Percentiles rank a stretch among this genome's conserved stretches.
Evolutionary conservation across 2,888 invertebrate genomes (phyloP).

Genomic region (Venusia cambrica): DNA sequence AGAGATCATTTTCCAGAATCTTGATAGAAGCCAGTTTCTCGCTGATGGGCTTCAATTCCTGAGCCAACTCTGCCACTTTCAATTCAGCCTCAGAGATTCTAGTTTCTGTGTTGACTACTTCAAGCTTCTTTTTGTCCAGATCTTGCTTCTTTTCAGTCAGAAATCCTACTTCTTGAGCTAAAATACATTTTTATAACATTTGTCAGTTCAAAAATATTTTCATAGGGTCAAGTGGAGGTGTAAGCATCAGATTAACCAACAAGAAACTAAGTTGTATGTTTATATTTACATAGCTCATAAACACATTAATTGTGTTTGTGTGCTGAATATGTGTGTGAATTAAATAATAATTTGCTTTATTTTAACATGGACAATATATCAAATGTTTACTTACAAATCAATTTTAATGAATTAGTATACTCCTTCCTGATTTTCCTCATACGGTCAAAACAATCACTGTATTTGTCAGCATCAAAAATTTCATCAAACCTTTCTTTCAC

Average conservation of each 20-base stretch:
- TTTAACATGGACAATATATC: neutral
- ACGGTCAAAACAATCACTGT: slow-evolving; percentile 92
- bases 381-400: slow-evolving; percentile 65
- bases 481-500: slow-evolving; percentile 98
- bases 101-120: slow-evolving; percentile 81
- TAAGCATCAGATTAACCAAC: too few species aligned
- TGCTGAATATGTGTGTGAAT: too few species aligned
- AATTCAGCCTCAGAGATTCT: slow-evolving; percentile 81
- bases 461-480: slow-evolving; percentile 97
- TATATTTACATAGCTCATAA: too few species aligned
- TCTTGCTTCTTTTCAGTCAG: slow-evolving; percentile 81
- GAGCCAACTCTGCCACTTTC: slow-evolving; percentile 78
- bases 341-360: too few species aligned
- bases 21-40: slow-evolving; percentile 76
- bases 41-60: slow-evolving; percentile 78
- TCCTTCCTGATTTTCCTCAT: slow-evolving; percentile 85
- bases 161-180: slow-evolving; percentile 75
- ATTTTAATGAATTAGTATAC: slow-evolving; percentile 73
- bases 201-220: too few species aligned
- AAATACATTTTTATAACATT: too few species aligned
- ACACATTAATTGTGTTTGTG: too few species aligned
- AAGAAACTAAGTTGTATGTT: too few species aligned
- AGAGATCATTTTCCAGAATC: slow-evolving; percentile 73
- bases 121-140: slow-evolving; percentile 81
- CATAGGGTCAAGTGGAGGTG: too few species aligned